Evolutionary conservation across 2,888 invertebrate species (phyloP), one percentile per base, ranked within the genome.

Genomic region (Metalampra italica): DNA sequence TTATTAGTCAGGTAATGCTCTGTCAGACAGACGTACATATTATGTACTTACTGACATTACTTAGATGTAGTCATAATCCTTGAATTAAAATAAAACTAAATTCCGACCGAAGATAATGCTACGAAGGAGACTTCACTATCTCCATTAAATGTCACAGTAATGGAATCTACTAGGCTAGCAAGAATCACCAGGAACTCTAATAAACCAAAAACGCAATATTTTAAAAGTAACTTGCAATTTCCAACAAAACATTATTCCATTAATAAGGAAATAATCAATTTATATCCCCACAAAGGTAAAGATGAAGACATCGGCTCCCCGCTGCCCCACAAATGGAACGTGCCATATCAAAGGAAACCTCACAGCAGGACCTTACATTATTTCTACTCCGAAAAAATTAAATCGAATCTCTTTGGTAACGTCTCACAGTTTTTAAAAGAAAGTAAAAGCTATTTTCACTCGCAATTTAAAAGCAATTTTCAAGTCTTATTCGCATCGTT

Each of bases 261-360:
- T 53, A 56, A 53, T 49, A 47, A 42, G 49, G 44, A 46, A 46
- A 49, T 43, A 49, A 54, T 53, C 47, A 49, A 49, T 54, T 51
- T 51, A 54, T 60, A 40, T 49, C 49, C 56, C 56, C 57, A 57
- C 59, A 61, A 58, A 51, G 55, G 50, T 47, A 40, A 61, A 64
- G 70, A 88, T 87, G 76, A 81, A 87, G 87, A 87, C 78, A 77
- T 86, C 56, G 80, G 57, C 80, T 22, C 72, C 87, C 86, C 75
- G 76, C 66, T 51, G 84, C 39, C 59, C 54, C 46, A 55, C 63
- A 64, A 74, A 73, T 70, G 74, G 71, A 66, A 58, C 66, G 68
- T 61, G 60, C 65, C 59, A 64, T 71, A 75, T 79, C 74, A 78
- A 73, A 75, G 69, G 59, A 61, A 22, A 68, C 55, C 59, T 53